Evolutionary conservation across 2,888 invertebrate species (phyloP).

Genomic region (Auanema freiburgensis): DNA sequence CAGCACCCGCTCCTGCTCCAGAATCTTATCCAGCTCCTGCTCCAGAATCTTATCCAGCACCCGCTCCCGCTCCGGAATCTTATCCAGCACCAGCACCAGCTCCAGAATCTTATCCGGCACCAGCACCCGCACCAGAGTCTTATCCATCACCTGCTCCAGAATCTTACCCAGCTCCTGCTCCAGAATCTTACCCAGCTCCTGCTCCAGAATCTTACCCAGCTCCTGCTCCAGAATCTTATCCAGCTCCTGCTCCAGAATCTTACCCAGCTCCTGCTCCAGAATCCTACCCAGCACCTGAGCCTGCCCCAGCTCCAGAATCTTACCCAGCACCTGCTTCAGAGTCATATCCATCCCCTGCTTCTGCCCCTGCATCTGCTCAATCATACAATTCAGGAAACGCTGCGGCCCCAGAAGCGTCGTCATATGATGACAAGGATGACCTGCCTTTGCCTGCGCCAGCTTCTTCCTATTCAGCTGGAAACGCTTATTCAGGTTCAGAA

Average conservation of each 20-base stretch:
- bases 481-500: not conserved
- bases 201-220: not conserved
- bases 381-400: not conserved
- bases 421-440: not conserved
- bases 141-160: no score
- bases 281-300: no score
- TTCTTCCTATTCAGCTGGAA: not conserved
- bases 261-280: no score
- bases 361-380: constrained; percentile 5
- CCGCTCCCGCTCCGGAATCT: constrained; percentile 1
- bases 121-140: no score
- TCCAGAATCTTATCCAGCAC: constrained; percentile 4
- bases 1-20: constrained; percentile 8
- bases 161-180: no score
- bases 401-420: not conserved
- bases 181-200: no score
- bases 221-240: no score
- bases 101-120: no score
- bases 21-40: constrained; percentile 3
- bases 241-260: no score
- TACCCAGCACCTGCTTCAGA: not conserved
- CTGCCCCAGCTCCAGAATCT: no score
- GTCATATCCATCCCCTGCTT: constrained; percentile 1
- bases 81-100: no score
- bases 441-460: not conserved